These are phyloP conservation scores for Uloborus plumipes DNA, from an alignment of 2,888 invertebrate species.

Conservation along the genomic window DNA sequence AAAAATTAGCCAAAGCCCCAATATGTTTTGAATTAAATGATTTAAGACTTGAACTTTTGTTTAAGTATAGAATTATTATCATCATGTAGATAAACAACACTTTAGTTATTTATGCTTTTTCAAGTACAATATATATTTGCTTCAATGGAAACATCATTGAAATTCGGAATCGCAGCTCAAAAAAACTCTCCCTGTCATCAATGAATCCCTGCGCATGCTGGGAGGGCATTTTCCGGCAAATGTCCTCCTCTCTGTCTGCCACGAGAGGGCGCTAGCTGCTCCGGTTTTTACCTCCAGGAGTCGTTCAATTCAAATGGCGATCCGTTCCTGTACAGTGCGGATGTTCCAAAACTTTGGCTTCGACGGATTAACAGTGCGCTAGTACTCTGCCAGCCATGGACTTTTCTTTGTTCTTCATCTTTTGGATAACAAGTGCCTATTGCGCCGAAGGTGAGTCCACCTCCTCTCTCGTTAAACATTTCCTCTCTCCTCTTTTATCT, in stretches of 20 bases:
- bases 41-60: no score
- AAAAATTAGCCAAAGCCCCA: no score
- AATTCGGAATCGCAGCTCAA: background rate
- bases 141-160: no score
- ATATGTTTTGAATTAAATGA: no score
- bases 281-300: slow-evolving; percentile 13
- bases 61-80: no score
- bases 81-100: no score
- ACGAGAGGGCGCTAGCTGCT: slow-evolving; percentile 27
- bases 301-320: slow-evolving; percentile 57
- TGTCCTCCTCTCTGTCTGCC: background rate
- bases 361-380: slow-evolving; percentile 46
- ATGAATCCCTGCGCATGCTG: slow-evolving; percentile 27
- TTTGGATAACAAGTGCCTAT: slow-evolving; percentile 62
- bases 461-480: no score
- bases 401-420: slow-evolving; percentile 35
- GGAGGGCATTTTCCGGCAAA: no score
- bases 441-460: slow-evolving; percentile 35
- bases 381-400: slow-evolving; percentile 45
- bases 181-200: background rate
- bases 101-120: no score
- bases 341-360: slow-evolving; percentile 43
- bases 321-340: slow-evolving; percentile 33
- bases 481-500: no score
- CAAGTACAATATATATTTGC: no score